These are phyloP conservation scores for Brachionus manjavacas DNA, from an alignment of 1,140 invertebrate species.

Conservation along the genomic window DNA sequence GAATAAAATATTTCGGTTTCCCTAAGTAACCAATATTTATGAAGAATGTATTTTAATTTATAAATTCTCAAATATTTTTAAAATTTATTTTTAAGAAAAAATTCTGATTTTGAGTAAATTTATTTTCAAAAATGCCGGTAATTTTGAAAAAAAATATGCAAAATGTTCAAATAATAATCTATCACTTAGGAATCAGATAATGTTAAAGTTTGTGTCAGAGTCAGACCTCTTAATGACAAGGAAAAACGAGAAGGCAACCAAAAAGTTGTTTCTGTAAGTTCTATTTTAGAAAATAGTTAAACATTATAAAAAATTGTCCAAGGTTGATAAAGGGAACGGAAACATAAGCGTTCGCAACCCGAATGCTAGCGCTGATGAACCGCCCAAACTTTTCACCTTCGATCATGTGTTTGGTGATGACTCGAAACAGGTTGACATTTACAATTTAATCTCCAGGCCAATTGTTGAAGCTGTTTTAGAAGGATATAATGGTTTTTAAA, in stretches of 20 bases:
- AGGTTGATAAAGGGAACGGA: slow-evolving; percentile 27
- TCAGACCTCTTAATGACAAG: slow-evolving; percentile 76
- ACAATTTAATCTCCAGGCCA: slow-evolving; percentile 48
- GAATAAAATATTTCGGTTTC: slow-evolving; percentile 16
- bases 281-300: background rate
- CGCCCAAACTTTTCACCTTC: slow-evolving; percentile 71
- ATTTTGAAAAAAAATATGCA: background rate
- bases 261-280: slow-evolving; percentile 56
- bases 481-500: slow-evolving; percentile 57
- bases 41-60: background rate
- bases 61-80: background rate
- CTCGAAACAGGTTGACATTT: slow-evolving; percentile 34
- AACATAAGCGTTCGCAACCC: slow-evolving; percentile 47
- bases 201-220: slow-evolving; percentile 83
- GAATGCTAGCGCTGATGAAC: slow-evolving; percentile 58
- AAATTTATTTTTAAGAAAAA: background rate
- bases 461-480: slow-evolving; percentile 63
- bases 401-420: slow-evolving; percentile 67
- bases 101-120: background rate
- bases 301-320: background rate
- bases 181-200: slow-evolving; percentile 61
- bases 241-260: slow-evolving; percentile 70
- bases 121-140: slow-evolving; percentile 29
- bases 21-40: slow-evolving; percentile 1
- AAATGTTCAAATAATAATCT: background rate